Evolutionary conservation across 2,888 invertebrate species (phyloP).

Genomic region (Romanomermis culicivorax): DNA sequence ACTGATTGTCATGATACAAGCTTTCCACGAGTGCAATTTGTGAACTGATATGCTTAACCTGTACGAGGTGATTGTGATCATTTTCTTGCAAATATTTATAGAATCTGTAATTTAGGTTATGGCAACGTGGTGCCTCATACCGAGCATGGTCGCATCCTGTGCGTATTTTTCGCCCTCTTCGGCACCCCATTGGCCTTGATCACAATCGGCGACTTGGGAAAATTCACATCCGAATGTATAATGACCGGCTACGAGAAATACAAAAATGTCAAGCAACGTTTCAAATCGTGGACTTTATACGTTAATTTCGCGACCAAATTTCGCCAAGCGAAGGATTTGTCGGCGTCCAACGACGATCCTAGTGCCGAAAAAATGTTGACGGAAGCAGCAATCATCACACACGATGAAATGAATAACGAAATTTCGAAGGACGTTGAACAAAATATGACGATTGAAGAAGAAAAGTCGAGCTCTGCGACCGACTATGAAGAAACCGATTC

Average conservation of each 20-base stretch:
- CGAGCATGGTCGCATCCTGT: constrained; percentile 22
- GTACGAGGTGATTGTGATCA: too few relatives aligned
- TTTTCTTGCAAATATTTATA: too few relatives aligned
- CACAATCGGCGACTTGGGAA: constrained; percentile 28
- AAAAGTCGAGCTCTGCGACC: too few relatives aligned
- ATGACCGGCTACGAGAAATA: constrained; percentile 24
- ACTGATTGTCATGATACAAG: too few relatives aligned
- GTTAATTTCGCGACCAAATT: too few relatives aligned
- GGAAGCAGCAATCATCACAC: too few relatives aligned
- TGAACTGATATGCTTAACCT: too few relatives aligned
- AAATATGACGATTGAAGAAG: background rate
- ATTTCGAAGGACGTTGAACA: too few relatives aligned
- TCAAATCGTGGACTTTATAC: background rate
- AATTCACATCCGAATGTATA: constrained; percentile 27
- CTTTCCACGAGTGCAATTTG: too few relatives aligned
- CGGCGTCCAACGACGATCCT: background rate
- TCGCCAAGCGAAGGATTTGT: background rate
- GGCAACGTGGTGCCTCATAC: constrained; percentile 28
- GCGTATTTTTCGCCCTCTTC: constrained; percentile 26
- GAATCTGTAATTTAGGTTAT: constrained; percentile 21
- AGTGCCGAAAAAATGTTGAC: too few relatives aligned
- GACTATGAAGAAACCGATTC: background rate
- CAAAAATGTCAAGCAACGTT: background rate
- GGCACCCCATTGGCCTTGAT: constrained; percentile 28
- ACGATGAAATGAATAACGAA: too few relatives aligned